Conservation (phyloP, 2,113 vertebrate species). For the Misgurnus mizolepis region DNA sequence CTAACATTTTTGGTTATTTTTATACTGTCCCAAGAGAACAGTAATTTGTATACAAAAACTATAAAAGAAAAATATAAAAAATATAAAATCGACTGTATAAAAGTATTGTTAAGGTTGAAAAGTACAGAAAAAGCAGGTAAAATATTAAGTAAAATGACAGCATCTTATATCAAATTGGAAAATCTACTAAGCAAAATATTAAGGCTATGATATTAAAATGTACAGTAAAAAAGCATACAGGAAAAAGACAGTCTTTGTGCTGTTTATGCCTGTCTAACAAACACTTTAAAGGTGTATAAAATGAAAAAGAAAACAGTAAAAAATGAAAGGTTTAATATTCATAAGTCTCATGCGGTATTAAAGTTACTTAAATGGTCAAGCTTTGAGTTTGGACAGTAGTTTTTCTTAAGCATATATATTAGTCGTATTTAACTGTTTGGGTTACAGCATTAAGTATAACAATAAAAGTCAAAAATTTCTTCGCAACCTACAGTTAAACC, state of each 20-base stretch:
- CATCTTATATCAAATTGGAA: constrained; percentile 32
- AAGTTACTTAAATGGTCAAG: constrained; percentile 39
- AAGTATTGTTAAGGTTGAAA: constrained; percentile 47
- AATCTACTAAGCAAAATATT: constrained; percentile 45
- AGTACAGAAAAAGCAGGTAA: constrained; percentile 32
- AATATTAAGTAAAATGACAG: constrained; percentile 32
- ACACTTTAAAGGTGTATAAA: constrained; percentile 9
- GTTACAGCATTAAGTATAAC: constrained; percentile 17
- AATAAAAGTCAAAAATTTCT: constrained; percentile 24
- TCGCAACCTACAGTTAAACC: background rate
- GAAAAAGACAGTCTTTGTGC: constrained; percentile 38
- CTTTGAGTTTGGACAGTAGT: constrained; percentile 45
- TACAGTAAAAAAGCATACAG: constrained; percentile 41
- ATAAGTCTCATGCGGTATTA: background rate
- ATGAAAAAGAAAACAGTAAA: constrained; percentile 38
- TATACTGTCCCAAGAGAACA: constrained; percentile 26
- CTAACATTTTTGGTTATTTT: constrained; percentile 36
- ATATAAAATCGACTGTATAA: constrained; percentile 48
- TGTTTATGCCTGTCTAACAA: constrained; percentile 29
- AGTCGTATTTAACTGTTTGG: constrained; percentile 6
- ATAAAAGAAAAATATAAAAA: constrained; percentile 47
- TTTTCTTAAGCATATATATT: constrained; percentile 23
- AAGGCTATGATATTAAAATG: constrained; percentile 36
- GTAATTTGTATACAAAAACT: constrained; percentile 41
- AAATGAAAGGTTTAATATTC: constrained; percentile 23